These are phyloP conservation scores for Arnoldichthys spilopterus DNA, from an alignment of 2,797 vertebrate genomes.

Conservation along the genomic window DNA sequence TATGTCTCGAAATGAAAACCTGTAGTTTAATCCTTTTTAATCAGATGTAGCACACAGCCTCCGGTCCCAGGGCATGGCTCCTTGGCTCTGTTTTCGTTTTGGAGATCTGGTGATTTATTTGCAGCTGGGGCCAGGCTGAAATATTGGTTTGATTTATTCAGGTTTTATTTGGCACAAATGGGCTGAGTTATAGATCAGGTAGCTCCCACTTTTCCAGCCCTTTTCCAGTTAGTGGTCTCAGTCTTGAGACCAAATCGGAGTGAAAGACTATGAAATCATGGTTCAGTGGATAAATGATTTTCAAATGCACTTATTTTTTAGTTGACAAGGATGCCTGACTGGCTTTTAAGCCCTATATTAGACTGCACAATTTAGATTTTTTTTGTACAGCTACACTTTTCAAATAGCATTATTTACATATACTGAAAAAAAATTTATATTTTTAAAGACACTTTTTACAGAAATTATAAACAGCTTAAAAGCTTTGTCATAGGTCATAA, in stretches of 20 bases:
- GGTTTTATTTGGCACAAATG: constrained; percentile 81
- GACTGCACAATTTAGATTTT: neutral
- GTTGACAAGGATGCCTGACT: constrained; percentile 15
- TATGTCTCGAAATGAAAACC: constrained; percentile 72
- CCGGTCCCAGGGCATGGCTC: constrained; percentile 70
- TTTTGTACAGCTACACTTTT: neutral
- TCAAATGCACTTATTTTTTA: constrained; percentile 29
- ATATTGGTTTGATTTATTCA: constrained; percentile 79
- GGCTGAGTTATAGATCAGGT: constrained; percentile 70
- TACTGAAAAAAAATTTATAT: neutral
- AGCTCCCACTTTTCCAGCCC: constrained; percentile 61
- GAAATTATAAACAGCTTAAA: neutral
- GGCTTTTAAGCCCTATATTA: neutral
- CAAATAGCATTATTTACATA: neutral
- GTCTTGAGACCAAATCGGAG: constrained; percentile 35
- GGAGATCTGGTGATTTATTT: constrained; percentile 75
- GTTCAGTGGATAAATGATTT: constrained; percentile 28
- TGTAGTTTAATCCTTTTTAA: constrained; percentile 79
- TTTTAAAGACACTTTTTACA: neutral
- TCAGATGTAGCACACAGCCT: constrained; percentile 78
- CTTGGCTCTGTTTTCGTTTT: constrained; percentile 63
- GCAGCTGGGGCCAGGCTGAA: constrained; percentile 71
- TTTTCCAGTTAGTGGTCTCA: constrained; percentile 55
- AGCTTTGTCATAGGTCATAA: neutral
- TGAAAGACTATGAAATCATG: constrained; percentile 40